Evolutionary conservation across 2,888 invertebrate genomes (phyloP).

Genomic region (Hipparchia semele): DNA sequence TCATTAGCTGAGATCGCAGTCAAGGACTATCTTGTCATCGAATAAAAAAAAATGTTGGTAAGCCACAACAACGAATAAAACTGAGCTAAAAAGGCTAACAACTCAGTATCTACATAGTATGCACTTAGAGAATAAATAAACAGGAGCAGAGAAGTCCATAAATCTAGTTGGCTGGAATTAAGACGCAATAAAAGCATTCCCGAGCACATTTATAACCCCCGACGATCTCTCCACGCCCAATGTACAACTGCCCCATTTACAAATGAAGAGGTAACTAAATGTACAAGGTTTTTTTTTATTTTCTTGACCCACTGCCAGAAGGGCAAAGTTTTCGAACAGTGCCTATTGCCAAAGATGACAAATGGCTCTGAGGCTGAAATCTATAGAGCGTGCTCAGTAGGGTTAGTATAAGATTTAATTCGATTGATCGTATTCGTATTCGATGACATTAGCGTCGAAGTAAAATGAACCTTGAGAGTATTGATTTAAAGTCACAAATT

Average conservation of each 20-base stretch:
- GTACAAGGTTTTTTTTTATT: not conserved
- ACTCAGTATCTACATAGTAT: not conserved
- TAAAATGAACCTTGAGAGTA: no score
- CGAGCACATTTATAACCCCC: constrained; percentile 1
- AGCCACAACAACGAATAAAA: not conserved
- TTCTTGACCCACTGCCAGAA: not conserved
- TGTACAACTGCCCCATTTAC: not conserved
- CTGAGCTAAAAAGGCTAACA: constrained; percentile 3
- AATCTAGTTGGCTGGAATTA: constrained; percentile 21
- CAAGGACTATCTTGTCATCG: no score
- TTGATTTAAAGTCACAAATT: no score
- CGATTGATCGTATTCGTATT: no score
- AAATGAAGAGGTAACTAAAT: not conserved
- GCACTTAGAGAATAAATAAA: constrained; percentile 9
- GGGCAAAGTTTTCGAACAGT: no score
- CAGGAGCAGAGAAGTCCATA: constrained; percentile 22
- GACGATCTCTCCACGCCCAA: not conserved
- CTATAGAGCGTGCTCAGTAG: no score
- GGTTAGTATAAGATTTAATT: no score
- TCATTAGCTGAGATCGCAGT: no score
- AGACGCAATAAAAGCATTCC: constrained; percentile 19
- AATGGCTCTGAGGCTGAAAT: no score
- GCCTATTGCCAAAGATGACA: no score
- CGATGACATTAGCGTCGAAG: no score
- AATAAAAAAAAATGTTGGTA: no score